phyloP scores from a whole-genome alignment of 1,140 invertebrate species.

The Pentalonia nigronervosa region DNA sequence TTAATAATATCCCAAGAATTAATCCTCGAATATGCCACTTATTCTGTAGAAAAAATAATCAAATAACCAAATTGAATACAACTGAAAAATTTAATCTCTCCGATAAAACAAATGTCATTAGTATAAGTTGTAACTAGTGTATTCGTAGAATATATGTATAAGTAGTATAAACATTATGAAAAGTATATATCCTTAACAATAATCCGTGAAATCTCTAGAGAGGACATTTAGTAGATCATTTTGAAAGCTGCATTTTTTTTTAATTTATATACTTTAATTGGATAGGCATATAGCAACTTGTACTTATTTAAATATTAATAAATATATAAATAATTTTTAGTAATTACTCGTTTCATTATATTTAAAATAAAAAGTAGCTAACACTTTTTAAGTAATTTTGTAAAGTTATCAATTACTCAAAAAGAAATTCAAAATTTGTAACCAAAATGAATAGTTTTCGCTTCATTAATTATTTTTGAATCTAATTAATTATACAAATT shows the following conservation, averaged over 20 bases:
- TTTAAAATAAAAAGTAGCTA: not conserved
- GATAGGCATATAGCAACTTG: not conserved
- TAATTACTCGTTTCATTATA: not conserved
- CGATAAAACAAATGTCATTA: too few species aligned
- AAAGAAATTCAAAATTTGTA: not conserved
- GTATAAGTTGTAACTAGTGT: not conserved
- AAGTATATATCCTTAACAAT: too few species aligned
- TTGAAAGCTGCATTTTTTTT: too few species aligned
- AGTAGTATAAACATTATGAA: not conserved
- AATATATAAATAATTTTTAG: not conserved
- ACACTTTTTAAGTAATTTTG: not conserved
- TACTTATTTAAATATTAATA: not conserved
- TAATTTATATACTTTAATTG: too few species aligned
- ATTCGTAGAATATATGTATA: not conserved
- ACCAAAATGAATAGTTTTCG: not conserved
- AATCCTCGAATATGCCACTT: too few species aligned
- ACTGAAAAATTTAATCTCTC: too few species aligned
- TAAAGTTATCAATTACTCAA: not conserved
- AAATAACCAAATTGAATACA: too few species aligned
- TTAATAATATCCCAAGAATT: too few species aligned
- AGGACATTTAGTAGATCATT: too few species aligned
- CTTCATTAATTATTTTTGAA: not conserved
- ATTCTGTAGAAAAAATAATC: too few species aligned
- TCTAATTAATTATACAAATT: conserved; percentile 1
- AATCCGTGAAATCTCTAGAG: too few species aligned